phyloP scores from a whole-genome alignment of 2,888 invertebrate genomes.

The Plusia festucae region DNA sequence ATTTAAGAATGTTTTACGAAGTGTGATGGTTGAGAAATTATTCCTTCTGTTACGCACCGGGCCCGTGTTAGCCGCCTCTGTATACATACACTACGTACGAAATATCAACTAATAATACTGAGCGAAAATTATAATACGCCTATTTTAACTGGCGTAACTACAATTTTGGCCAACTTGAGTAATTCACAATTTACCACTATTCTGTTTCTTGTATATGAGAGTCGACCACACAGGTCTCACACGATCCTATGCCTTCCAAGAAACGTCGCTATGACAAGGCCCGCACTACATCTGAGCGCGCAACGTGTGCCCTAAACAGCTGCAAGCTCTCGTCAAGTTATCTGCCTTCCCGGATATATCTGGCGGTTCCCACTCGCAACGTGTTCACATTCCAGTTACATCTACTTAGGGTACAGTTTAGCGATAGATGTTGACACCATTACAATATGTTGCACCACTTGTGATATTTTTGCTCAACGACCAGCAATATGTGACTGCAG shows the following conservation, averaged over 20 bases:
- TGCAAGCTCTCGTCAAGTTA: background rate
- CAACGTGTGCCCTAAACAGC: constrained; percentile 19
- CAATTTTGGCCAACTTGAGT: constrained; percentile 86
- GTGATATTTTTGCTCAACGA: constrained; percentile 42
- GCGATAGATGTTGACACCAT: constrained; percentile 37
- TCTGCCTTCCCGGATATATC: constrained; percentile 5
- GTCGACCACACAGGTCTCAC: constrained; percentile 56
- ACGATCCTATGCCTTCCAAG: constrained; percentile 36
- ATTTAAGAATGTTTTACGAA: constrained; percentile 57
- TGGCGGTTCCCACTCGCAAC: background rate
- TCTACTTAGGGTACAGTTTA: constrained; percentile 22
- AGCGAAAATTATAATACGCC: constrained; percentile 84
- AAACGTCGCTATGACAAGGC: constrained; percentile 18
- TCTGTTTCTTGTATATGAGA: constrained; percentile 56
- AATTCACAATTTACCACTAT: constrained; percentile 73
- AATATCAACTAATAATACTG: constrained; percentile 84
- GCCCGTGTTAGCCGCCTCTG: constrained; percentile 75
- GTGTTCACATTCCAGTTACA: constrained; percentile 13
- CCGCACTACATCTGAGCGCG: constrained; percentile 16
- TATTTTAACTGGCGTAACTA: constrained; percentile 77
- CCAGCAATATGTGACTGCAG: constrained; percentile 46
- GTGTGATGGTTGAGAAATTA: constrained; percentile 63
- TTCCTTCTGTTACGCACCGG: constrained; percentile 72
- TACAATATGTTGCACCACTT: constrained; percentile 35
- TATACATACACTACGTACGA: constrained; percentile 67